A percentile compares a stretch with the other conserved stretches of the same genome.
These are phyloP conservation scores for Hydriomena furcata DNA, from an alignment of 2,888 invertebrate species.

Conservation along the genomic window DNA sequence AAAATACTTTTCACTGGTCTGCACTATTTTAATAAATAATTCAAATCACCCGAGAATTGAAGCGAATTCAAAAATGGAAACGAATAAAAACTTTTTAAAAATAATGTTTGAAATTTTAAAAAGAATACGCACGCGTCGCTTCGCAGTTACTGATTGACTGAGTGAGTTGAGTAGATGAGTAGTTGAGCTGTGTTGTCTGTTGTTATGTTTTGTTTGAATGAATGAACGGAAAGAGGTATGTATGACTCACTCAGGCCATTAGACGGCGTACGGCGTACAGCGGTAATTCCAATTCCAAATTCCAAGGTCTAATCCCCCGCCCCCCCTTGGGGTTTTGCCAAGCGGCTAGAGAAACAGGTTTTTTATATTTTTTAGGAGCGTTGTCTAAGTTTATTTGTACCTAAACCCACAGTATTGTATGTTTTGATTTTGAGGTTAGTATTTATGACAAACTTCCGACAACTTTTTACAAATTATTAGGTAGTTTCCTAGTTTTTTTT, in stretches of 20 bases:
- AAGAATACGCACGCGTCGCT: slow-evolving; percentile 22
- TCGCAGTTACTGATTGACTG: slow-evolving; percentile 24
- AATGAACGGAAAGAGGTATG: slow-evolving; percentile 10
- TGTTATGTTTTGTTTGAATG: slow-evolving; percentile 19
- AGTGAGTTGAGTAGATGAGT: too few relatives aligned
- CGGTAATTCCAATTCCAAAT: neutral
- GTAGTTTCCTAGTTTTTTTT: too few relatives aligned
- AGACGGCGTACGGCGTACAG: neutral
- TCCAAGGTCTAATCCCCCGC: too few relatives aligned
- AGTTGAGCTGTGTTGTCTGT: too few relatives aligned
- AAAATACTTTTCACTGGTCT: slow-evolving; percentile 9
- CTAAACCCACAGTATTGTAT: too few relatives aligned
- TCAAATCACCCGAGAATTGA: neutral
- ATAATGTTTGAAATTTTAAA: slow-evolving; percentile 17
- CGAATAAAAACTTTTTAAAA: neutral
- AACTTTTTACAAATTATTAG: too few relatives aligned
- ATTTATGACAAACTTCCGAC: too few relatives aligned
- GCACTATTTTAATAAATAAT: neutral
- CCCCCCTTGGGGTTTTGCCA: too few relatives aligned
- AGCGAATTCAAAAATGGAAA: neutral
- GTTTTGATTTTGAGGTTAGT: too few relatives aligned
- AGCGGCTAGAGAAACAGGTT: neutral
- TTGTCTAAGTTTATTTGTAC: too few relatives aligned
- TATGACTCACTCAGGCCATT: slow-evolving; percentile 17
- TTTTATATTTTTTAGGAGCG: neutral